Evolutionary conservation across 2,888 invertebrate genomes (phyloP).

Genomic region (Lasioglossum morio): DNA sequence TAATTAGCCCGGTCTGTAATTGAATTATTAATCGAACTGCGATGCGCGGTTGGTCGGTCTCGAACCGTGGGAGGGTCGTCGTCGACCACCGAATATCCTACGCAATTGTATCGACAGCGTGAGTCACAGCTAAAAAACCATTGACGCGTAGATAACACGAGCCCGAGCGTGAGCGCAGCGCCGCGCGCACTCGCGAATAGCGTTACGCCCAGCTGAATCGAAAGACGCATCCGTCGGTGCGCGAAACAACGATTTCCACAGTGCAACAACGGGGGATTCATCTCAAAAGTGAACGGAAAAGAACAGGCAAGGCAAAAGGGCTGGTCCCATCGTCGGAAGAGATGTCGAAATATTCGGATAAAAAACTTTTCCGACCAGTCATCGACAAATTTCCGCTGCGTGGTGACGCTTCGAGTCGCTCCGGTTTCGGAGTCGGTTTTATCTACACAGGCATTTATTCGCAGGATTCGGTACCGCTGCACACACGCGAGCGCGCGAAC

Average conservation of each 20-base stretch:
- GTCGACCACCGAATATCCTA: conserved; percentile 51
- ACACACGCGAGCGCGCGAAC: too few relatives aligned
- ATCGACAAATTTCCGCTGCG: background rate
- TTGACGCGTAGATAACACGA: conserved; percentile 53
- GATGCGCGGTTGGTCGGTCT: conserved; percentile 34
- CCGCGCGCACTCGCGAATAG: conserved; percentile 2
- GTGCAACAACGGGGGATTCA: conserved; percentile 32
- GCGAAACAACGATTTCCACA: conserved; percentile 62
- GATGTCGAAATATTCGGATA: background rate
- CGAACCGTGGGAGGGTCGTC: conserved; percentile 10
- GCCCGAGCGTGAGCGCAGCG: background rate
- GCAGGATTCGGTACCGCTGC: background rate
- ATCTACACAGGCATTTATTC: background rate
- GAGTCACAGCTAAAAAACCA: conserved; percentile 49
- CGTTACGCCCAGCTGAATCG: conserved; percentile 29
- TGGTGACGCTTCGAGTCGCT: background rate
- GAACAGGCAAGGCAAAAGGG: conserved; percentile 20
- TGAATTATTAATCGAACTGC: conserved; percentile 71
- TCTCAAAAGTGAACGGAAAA: conserved; percentile 10
- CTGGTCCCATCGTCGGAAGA: conserved; percentile 19
- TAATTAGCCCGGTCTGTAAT: conserved; percentile 66
- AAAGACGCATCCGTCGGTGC: conserved; percentile 55
- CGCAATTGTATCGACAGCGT: conserved; percentile 49
- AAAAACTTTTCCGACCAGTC: background rate
- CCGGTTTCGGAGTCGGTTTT: background rate